Evolutionary conservation across 2,888 invertebrate species (phyloP), one percentile per base, ranked within the genome.

Genomic region (Tiliacea aurago): DNA sequence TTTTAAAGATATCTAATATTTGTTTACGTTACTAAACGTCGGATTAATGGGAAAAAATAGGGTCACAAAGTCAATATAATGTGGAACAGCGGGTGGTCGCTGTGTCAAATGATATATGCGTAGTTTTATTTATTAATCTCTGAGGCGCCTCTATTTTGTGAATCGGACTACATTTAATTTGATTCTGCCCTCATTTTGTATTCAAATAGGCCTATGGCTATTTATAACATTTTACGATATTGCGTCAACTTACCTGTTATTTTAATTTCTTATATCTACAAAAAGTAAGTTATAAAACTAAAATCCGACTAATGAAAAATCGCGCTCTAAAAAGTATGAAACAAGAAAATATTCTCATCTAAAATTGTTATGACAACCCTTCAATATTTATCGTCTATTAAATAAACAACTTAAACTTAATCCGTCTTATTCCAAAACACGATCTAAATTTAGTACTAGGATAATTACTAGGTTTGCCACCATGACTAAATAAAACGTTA

Each of bases 11-110:
- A 85, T 79, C 78, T 84, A 76, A 80, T 85, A 78, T 88, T 88
- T 90, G 86, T 88, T 89, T 89, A 83, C 86, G 82, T 89, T 72
- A 85, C 80, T 86, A 71, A 86, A 86, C 77, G 74, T 85, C 87
- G 83, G 89, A 91, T 90, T 90, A 89, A 90, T 90, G 87, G 89
- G 87, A 91, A 88, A 90, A 93, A 90, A 90, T 90, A 86, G 80
- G 83, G 85, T 89, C 88, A 87, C 86, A 88, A 88, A 92, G 89
- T 87, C 88, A 86, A 79, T 89, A 91, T 89, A 88, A 91, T 87
- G 87, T 86, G 80, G 84, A 92, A 86, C 94, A 92, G 92, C 92
- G 92, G 93, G 94, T 88, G 93, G 93, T 87, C 85, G 86, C 76
- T 85, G 84, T 86, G 88, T 87, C 84, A 88, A 89, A 89, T 93